Conservation (phyloP, 2,888 invertebrate species). For the Ectemnius continuus region DNA sequence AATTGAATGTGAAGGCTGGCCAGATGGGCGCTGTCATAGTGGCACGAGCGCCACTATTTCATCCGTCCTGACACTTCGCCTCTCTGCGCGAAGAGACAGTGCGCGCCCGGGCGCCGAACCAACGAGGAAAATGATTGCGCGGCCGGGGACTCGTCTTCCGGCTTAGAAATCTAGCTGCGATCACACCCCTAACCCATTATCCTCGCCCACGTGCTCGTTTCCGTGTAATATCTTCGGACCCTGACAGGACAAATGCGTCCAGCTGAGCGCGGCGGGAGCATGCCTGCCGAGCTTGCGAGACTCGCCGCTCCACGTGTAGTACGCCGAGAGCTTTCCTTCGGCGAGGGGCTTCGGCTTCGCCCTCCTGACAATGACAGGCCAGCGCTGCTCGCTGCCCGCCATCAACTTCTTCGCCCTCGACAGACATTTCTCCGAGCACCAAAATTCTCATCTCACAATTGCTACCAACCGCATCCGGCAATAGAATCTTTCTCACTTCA, state of each 20-base stretch:
- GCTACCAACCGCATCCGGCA: background rate
- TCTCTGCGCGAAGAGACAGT: no score
- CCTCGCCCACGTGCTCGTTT: conserved; percentile 59
- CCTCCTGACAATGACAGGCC: no score
- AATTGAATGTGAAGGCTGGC: conserved; percentile 71
- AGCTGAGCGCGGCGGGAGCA: conserved; percentile 47
- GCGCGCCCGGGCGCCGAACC: conserved; percentile 54
- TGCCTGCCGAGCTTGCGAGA: conserved; percentile 13
- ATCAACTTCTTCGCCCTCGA: no score
- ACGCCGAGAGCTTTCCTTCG: background rate
- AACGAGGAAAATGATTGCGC: conserved; percentile 64
- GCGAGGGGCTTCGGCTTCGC: no score
- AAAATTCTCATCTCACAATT: background rate
- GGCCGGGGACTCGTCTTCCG: conserved; percentile 58
- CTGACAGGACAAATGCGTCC: conserved; percentile 55
- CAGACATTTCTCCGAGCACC: background rate
- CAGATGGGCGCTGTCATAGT: conserved; percentile 68
- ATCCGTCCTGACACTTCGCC: conserved; percentile 56
- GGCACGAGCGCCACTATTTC: conserved; percentile 68
- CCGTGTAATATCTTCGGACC: conserved; percentile 54
- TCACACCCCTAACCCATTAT: conserved; percentile 65
- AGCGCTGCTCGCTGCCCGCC: no score
- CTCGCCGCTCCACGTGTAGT: no score
- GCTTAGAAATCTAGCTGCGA: conserved; percentile 61
- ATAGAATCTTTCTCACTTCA: background rate